These are phyloP conservation scores for Galerucella calmariensis DNA, from an alignment of 2,888 invertebrate species.

Conservation along the genomic window DNA sequence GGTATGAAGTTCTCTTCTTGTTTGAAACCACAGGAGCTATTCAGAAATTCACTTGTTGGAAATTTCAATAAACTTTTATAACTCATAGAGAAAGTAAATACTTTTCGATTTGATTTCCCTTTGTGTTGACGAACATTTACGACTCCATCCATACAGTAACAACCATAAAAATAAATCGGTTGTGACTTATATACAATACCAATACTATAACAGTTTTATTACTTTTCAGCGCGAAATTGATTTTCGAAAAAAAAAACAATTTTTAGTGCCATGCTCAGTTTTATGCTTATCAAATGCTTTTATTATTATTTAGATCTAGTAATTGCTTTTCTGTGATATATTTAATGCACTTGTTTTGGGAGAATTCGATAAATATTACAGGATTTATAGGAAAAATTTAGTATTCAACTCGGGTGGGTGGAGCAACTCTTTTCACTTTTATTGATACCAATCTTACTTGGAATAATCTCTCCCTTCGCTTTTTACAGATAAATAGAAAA, in stretches of 20 bases:
- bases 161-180: background rate
- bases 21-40: background rate
- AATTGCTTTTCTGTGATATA: too few relatives aligned
- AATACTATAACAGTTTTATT: background rate
- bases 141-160: background rate
- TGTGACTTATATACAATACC: background rate
- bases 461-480: too few relatives aligned
- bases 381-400: too few relatives aligned
- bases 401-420: too few relatives aligned
- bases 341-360: too few relatives aligned
- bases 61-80: background rate
- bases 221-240: background rate
- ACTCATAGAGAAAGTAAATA: background rate
- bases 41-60: background rate
- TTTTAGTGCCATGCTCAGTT: background rate
- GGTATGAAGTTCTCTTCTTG: background rate
- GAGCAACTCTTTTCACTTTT: too few relatives aligned
- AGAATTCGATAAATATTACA: too few relatives aligned
- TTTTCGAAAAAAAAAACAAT: background rate
- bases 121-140: background rate
- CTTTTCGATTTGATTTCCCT: background rate
- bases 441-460: too few relatives aligned
- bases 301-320: background rate
- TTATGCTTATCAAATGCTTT: background rate
- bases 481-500: too few relatives aligned